Base-by-base conservation (phyloP, 2,113 vertebrate genomes). In the Taurulus bubalis region DNA sequence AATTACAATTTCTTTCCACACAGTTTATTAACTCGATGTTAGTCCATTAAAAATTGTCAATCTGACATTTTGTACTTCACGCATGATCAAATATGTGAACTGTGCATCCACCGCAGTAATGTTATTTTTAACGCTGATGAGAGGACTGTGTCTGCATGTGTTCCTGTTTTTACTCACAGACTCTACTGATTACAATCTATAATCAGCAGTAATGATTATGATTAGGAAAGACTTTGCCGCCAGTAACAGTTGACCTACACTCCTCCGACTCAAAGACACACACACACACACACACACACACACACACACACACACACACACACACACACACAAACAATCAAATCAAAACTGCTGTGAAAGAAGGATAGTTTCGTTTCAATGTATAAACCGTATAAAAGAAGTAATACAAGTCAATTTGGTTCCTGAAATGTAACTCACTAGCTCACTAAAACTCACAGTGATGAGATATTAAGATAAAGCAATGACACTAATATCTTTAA, bases 191-290 rank as follows among this genome's bases (percentile, higher is more conserved):
- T 89, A 55, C 62, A 79, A 85, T 90, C 82, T 72, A 75, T 83
- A 80, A 83, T 82, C 65, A 76, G 65, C 75, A 72, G 67, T 72
- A 51, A 85, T 80, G 73, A 83, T 75, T 75, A 53, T 77, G 45
- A 83, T 75, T 75, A 53, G 75, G 45, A 89, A 56, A 87, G 77
- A 84, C 80, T 87, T 88, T 87, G 89, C 86, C 53, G 9, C 58
- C 49, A 89, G 86, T 73, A 79, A 74, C 59, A 59, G 45, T 69
- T 83, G 80, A 84, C 81, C 83, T 82, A 63, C 76, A 76, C 53
- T 80, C 58, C 51, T 63, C 24, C 60, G 55, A 24, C 64, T 70
- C 75, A 40, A 64, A 68, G 9, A 79, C 76, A 56, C 40, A 55
- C 47, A 4, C 30, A 75, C 40, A 73, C 38, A 51, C n/a, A 79